A percentile compares a stretch with the other conserved stretches of the same genome.
Conservation (phyloP, 2,888 invertebrate genomes). For the Torymus texanus region DNA sequence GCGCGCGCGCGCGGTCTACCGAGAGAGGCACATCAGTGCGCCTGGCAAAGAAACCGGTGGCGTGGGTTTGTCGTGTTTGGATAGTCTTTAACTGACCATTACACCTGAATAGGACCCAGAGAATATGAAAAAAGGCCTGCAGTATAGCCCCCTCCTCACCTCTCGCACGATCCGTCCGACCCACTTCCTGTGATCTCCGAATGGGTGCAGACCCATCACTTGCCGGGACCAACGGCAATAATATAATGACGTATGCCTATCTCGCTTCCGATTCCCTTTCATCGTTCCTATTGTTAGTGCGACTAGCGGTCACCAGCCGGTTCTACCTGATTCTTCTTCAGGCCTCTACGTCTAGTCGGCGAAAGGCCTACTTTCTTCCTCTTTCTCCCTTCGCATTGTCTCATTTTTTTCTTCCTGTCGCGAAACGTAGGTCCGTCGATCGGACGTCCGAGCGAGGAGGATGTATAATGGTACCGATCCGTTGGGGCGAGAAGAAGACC, state of each 20-base stretch:
- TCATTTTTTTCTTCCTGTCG: not conserved
- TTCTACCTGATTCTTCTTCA: constrained; percentile 44
- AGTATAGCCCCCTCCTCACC: constrained; percentile 63
- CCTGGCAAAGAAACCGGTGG: constrained; percentile 61
- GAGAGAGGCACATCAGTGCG: not conserved
- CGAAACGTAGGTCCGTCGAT: not conserved
- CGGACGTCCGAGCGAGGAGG: no score
- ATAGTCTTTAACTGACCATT: constrained; percentile 74
- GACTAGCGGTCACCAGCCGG: constrained; percentile 28
- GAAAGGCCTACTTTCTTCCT: constrained; percentile 14
- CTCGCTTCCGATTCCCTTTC: constrained; percentile 58
- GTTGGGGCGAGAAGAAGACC: no score
- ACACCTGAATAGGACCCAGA: constrained; percentile 71
- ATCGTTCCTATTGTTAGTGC: constrained; percentile 28
- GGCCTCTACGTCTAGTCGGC: no score
- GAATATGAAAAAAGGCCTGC: constrained; percentile 67
- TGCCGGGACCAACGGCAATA: constrained; percentile 63
- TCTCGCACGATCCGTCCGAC: constrained; percentile 72
- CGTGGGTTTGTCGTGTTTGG: constrained; percentile 66
- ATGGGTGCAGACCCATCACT: constrained; percentile 63
- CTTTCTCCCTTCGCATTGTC: constrained; percentile 1
- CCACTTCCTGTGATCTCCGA: constrained; percentile 73
- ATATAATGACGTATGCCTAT: constrained; percentile 69
- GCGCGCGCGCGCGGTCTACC: constrained; percentile 41
- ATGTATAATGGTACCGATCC: no score